Evolutionary conservation across 92 coral and sea anemone species (phyloP).

Genomic region (Palythoa caribaeorum): DNA sequence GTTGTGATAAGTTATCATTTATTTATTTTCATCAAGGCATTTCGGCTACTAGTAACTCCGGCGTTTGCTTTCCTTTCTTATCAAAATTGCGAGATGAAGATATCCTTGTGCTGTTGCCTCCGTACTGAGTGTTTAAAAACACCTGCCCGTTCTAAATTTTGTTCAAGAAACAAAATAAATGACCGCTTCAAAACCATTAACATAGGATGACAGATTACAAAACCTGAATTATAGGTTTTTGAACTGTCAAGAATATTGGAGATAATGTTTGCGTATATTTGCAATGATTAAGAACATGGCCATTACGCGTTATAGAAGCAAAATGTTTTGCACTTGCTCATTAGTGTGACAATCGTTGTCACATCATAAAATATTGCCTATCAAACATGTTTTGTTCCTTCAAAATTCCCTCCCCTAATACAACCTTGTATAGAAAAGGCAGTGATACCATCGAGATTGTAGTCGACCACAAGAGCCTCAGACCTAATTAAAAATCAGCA

Average conservation of each 20-base stretch:
- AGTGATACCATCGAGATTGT: constrained; percentile 24
- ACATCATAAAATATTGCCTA: constrained; percentile 87
- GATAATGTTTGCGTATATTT: constrained; percentile 6
- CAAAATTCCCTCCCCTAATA: constrained; percentile 73
- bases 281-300: constrained; percentile 30
- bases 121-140: background rate
- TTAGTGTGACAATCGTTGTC: constrained; percentile 65
- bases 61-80: background rate
- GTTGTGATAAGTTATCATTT: background rate
- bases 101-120: background rate
- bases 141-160: background rate
- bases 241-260: constrained; percentile 17
- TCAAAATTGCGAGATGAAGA: background rate
- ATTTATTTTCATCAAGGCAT: background rate
- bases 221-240: constrained; percentile 3
- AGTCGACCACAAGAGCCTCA: constrained; percentile 12
- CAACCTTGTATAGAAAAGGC: constrained; percentile 29
- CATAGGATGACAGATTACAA: background rate
- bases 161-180: background rate
- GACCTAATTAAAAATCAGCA: constrained; percentile 20
- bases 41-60: background rate
- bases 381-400: constrained; percentile 73
- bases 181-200: constrained; percentile 6
- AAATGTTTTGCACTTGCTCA: constrained; percentile 46
- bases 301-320: constrained; percentile 21